Base-by-base conservation (phyloP, 2,797 vertebrate genomes). In the Poeciliopsis turneri region DNA sequence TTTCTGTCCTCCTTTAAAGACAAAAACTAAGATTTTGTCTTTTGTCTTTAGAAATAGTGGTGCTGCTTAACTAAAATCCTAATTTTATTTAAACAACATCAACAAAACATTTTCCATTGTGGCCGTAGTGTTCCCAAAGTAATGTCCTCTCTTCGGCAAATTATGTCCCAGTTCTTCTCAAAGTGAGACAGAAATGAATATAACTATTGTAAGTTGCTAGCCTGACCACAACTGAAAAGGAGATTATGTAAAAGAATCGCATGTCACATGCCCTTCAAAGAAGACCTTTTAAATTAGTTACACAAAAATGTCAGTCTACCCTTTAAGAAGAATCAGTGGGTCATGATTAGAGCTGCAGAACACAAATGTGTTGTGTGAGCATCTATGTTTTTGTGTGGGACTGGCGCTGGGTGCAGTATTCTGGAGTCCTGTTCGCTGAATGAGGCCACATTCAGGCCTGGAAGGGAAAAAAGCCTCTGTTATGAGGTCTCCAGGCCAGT, bases 381-480 rank as follows among this genome's bases (percentile, higher is more conserved):
- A 74, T 86, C 81, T 75, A 79, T n/a, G 76, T 64, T 45, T 69
- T 81, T 61, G 81, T 84, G 92, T 77, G 77, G 55, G 78, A 39
- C 75, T 82, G 80, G 74, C 25, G 45, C 64, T 61, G 51, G 74
- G 81, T 80, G 72, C 1, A 74, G 55, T 77, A 79, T 83, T 87
- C 36, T 87, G 64, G 75, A 84, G 82, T 82, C 86, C 81, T 75
- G 86, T 82, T 86, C 77, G 83, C 84, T 89, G 91, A 96, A 95
- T 92, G 92, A 93, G 94, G 93, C 94, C 94, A 94, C 83, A 84
- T 84, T 86, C 81, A 82, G 85, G 93, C 95, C 94, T 83, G 79
- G 82, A 87, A 82, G 49, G 66, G 73, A 46, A 46, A 45, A 46
- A 83, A 74, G 82, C 78, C 91, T 90, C 81, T 83, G 87, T 82